Base-by-base conservation (phyloP, 2,797 vertebrate genomes). In the Pelochelys cantorii region DNA sequence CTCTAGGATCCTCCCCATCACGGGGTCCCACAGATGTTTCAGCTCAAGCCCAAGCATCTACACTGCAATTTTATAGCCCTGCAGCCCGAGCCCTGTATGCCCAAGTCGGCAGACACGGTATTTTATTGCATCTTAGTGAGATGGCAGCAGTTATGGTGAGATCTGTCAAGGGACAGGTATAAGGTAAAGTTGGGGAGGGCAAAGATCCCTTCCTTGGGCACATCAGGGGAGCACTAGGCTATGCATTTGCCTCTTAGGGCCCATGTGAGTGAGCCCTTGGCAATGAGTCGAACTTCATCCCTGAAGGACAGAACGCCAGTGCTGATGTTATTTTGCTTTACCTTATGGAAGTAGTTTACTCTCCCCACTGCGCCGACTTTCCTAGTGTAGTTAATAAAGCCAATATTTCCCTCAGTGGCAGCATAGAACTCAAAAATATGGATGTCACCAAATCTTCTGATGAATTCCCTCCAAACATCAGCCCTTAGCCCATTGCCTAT, bases 391-490 rank as follows among this genome's bases (percentile, higher is more conserved):
- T 99, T 99, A 68, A 98, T 0, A 90, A 99, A 99, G 71, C 97
- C 98, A 1, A 98, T 5, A 79, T 99, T 99, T 94, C 98, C 98
- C 95, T 99, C 99, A 0, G 99, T 99, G 1, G 99, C 95, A 23
- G 98, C 99, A 11, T 99, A 99, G 92, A 98, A 98, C 94, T 99
- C 99, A 37, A 96, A 97, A 88, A 99, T 95, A 1, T 27, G 56
- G 86, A 99, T 97, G 82, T 98, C 95, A 53, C 99, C 99, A 92
- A 98, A 99, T 75, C 99, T 98, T 83, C 92, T 87, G 92, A 98
- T 82, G 88, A 99, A 99, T 34, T 99, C 98, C 27, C 75, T 95
- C 99, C 99, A 99, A 55, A 98, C 97, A 62, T 99, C 98, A 5
- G 89, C 85, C 74, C 99, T 97, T 3, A 99, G 83, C 54, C 99